A percentile compares a stretch with the other conserved stretches of the same genome.
phyloP scores from a whole-genome alignment of 2,888 invertebrate species.

The Folsomia manolachei region DNA sequence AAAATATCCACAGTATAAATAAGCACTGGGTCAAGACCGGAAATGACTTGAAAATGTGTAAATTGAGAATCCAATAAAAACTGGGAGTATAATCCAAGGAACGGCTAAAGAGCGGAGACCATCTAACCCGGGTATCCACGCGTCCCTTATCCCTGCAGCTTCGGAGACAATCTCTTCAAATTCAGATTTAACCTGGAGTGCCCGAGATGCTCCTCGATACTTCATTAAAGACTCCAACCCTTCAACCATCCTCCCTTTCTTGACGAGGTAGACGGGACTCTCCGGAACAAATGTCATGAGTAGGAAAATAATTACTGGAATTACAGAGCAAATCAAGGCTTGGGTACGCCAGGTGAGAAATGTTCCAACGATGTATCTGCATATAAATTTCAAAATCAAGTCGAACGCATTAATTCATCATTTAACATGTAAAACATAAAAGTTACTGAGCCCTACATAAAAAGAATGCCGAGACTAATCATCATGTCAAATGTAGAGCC shows the following conservation, averaged over 20 bases:
- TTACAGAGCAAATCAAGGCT: slow-evolving; percentile 58
- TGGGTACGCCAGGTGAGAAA: slow-evolving; percentile 29
- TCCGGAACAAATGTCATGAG: slow-evolving; percentile 80
- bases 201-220: slow-evolving; percentile 19
- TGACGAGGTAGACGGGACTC: slow-evolving; percentile 65
- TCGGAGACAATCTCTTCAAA: slow-evolving; percentile 25
- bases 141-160: too few relatives aligned
- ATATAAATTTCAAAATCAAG: not conserved
- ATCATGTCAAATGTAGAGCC: slow-evolving; percentile 39
- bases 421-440: too few relatives aligned
- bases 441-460: slow-evolving; percentile 29
- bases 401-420: too few relatives aligned
- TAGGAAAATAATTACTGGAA: slow-evolving; percentile 68
- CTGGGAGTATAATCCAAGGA: slow-evolving; percentile 4
- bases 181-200: slow-evolving; percentile 13
- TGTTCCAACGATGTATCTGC: slow-evolving; percentile 25
- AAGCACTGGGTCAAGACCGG: slow-evolving; percentile 42
- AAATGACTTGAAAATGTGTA: slow-evolving; percentile 42
- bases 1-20: slow-evolving; percentile 48
- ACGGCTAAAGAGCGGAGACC: too few relatives aligned
- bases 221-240: slow-evolving; percentile 20
- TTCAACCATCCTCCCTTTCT: slow-evolving; percentile 51
- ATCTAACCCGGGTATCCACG: too few relatives aligned
- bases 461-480: slow-evolving; percentile 31
- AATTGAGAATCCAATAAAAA: slow-evolving; percentile 40